Conservation (phyloP, 1,140 invertebrate genomes). For the Paracyclopina nana region DNA sequence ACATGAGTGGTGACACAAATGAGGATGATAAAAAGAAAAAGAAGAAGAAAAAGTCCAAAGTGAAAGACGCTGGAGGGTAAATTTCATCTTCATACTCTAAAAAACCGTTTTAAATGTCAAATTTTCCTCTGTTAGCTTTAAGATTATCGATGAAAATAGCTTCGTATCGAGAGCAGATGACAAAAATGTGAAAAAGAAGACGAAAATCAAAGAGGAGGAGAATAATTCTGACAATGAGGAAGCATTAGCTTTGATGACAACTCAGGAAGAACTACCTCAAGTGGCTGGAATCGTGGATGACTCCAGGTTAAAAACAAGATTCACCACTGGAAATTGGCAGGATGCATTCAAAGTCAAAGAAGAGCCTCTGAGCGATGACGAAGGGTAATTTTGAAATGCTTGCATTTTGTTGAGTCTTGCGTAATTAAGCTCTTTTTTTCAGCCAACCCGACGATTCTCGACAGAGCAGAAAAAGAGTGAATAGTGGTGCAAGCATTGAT, state of each 20-base stretch:
- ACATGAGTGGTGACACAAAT: neutral
- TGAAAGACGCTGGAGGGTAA: too few relatives aligned
- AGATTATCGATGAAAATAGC: constrained; percentile 9
- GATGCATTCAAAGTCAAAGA: neutral
- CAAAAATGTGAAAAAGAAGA: too few relatives aligned
- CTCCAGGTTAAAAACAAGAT: neutral
- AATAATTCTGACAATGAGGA: neutral
- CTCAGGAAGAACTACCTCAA: neutral
- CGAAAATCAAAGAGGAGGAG: neutral
- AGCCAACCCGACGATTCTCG: neutral
- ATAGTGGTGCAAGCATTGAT: neutral
- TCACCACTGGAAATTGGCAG: neutral
- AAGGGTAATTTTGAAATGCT: too few relatives aligned
- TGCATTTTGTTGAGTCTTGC: neutral
- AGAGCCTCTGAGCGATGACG: neutral
- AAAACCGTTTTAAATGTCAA: too few relatives aligned
- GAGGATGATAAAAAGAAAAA: neutral
- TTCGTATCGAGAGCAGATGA: too few relatives aligned
- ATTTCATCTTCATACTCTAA: too few relatives aligned
- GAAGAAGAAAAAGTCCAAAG: constrained; percentile 7
- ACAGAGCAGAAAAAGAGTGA: neutral
- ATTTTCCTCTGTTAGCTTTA: too few relatives aligned
- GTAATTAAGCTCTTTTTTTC: neutral
- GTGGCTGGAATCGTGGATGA: constrained; percentile 7
- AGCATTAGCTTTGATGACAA: neutral